Conservation (phyloP, 2,888 invertebrate species). For the Timema cristinae region DNA sequence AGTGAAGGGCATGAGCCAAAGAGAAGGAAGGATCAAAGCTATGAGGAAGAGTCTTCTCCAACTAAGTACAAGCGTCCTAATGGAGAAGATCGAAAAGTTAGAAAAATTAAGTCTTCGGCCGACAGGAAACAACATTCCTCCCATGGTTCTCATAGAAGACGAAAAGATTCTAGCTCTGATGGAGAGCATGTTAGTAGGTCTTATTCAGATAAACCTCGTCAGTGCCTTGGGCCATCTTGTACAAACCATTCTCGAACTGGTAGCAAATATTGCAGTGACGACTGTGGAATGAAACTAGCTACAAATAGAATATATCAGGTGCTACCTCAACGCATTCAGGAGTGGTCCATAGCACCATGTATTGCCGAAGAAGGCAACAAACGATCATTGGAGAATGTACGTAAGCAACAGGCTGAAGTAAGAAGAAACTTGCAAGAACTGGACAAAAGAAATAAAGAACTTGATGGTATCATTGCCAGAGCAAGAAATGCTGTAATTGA, state of each 20-base stretch:
- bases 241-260: conserved; percentile 67
- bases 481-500: conserved; percentile 70
- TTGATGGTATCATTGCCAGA: conserved; percentile 76
- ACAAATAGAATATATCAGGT: conserved; percentile 80
- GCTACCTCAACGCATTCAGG: conserved; percentile 85
- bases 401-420: conserved; percentile 74
- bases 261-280: conserved; percentile 92
- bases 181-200: conserved; percentile 27
- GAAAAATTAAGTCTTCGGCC: too few relatives aligned
- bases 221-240: conserved; percentile 92
- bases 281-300: conserved; percentile 87
- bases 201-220: conserved; percentile 52
- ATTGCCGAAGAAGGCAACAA: conserved; percentile 79
- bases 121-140: background rate
- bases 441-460: conserved; percentile 69
- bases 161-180: conserved; percentile 36
- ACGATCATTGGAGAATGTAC: conserved; percentile 64
- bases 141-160: conserved; percentile 27
- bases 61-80: too few relatives aligned
- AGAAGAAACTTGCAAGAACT: conserved; percentile 73
- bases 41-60: too few relatives aligned
- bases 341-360: conserved; percentile 86
- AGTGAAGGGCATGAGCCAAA: too few relatives aligned
- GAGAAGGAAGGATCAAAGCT: too few relatives aligned
- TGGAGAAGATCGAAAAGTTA: conserved; percentile 34